Evolutionary conservation across 2,888 invertebrate species (phyloP).

Genomic region (Drosophila kuntzei): DNA sequence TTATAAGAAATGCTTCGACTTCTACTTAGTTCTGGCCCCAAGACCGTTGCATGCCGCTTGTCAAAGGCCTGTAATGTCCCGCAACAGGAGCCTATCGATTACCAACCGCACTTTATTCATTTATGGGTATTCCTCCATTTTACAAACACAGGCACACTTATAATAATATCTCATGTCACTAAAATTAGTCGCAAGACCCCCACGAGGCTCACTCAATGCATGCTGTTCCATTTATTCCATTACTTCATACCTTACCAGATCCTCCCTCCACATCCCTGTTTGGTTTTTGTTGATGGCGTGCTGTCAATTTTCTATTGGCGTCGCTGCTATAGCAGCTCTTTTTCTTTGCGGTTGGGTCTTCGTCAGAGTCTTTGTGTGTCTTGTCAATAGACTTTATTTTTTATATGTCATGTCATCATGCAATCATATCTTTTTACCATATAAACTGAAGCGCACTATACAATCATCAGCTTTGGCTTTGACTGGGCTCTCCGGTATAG

Average conservation of each 20-base stretch:
- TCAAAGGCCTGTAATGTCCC: slow-evolving; percentile 6
- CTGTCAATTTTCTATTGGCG: slow-evolving; percentile 74
- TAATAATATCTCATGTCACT: slow-evolving; percentile 57
- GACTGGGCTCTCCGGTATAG: slow-evolving; percentile 15
- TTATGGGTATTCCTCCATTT: not conserved
- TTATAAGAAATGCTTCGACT: slow-evolving; percentile 1
- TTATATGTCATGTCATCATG: slow-evolving; percentile 76
- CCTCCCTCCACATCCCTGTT: not conserved
- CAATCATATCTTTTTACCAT: slow-evolving; percentile 77
- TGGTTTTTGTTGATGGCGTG: slow-evolving; percentile 62
- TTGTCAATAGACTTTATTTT: slow-evolving; percentile 35
- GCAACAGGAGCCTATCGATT: slow-evolving; percentile 53
- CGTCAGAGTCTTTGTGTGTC: slow-evolving; percentile 14
- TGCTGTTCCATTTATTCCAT: slow-evolving; percentile 60
- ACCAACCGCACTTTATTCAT: slow-evolving; percentile 34
- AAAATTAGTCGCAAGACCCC: slow-evolving; percentile 64
- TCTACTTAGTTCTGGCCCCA: slow-evolving; percentile 3
- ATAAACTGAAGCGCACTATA: slow-evolving; percentile 55
- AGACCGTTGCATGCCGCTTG: slow-evolving; percentile 15
- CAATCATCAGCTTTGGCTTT: slow-evolving; percentile 47
- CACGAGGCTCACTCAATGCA: slow-evolving; percentile 43
- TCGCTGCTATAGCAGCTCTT: slow-evolving; percentile 40
- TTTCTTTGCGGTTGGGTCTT: slow-evolving; percentile 25
- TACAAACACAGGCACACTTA: slow-evolving; percentile 9
- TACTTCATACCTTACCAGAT: slow-evolving; percentile 47